A percentile compares a stretch with the other conserved stretches of the same genome.
These are phyloP conservation scores for Scalopus aquaticus DNA, from an alignment of 2,113 vertebrate species.

Conservation along the genomic window DNA sequence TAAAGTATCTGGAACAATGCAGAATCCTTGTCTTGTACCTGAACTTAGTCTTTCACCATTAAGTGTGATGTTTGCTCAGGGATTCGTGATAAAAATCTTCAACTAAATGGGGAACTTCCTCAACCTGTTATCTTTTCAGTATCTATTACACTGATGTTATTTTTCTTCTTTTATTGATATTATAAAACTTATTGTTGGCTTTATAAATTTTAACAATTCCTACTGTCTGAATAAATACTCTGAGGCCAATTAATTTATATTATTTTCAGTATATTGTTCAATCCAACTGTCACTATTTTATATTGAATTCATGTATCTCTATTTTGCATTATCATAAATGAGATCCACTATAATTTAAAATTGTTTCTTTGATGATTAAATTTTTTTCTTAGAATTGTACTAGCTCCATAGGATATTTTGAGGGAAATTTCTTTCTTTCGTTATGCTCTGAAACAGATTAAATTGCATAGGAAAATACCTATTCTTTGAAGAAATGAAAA, in stretches of 20 bases:
- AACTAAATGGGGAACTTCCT: neutral
- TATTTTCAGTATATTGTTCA: neutral
- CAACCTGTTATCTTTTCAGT: neutral
- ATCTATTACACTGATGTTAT: neutral
- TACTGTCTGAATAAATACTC: neutral
- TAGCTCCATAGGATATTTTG: neutral
- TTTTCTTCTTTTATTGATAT: conserved; percentile 15
- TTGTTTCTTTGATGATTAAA: neutral
- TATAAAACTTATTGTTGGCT: conserved; percentile 5
- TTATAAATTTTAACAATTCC: neutral
- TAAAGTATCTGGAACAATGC: neutral
- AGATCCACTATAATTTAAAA: neutral
- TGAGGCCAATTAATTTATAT: neutral
- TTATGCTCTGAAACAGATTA: conserved; percentile 21
- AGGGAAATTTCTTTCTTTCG: neutral
- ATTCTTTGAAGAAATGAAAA: conserved; percentile 22
- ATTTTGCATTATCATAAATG: neutral
- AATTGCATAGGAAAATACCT: neutral
- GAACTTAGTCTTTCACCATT: neutral
- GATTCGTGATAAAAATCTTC: neutral
- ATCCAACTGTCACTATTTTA: neutral
- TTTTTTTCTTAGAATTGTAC: neutral
- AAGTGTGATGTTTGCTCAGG: neutral
- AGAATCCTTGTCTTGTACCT: neutral
- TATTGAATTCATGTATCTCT: neutral